Base-by-base conservation (phyloP, 2,888 invertebrate species). In the Callyntrura guangdongensis region DNA sequence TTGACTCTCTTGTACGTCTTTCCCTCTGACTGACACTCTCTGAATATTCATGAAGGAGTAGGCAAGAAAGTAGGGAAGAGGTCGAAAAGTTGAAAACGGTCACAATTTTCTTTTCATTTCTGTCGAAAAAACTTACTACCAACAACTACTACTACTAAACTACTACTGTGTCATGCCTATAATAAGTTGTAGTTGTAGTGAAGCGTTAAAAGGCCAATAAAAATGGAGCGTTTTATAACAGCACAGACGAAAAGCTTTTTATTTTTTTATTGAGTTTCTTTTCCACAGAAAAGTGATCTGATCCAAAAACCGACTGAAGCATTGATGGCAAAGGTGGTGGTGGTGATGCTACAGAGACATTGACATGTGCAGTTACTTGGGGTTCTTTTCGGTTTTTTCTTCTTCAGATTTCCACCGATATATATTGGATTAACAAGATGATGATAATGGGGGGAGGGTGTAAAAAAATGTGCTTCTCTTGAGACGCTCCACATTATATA, bases 1-100 rank as follows among this genome's bases (percentile, higher is more conserved):
- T 3, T 12, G 8, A 4, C 56, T 14, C n/a, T 56, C 56, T 64
- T 45, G n/a, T n/a, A n/a, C 5, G 2, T 56, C 27, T 47, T 45
- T 12, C 49, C 9, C 36, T 56, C 47, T 53, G 49, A 64, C 56
- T 9, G 14, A 69, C 67, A 22, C 45, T 36, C 36, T 0, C 74
- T 90, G 89, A 90, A 90, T 90, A 90, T 90, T 90, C 89, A 90
- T 90, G 89, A 90, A 61, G 49, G 59, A 22, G 59, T 25, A 22
- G 0, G 22, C 4, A 25, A 86, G 14, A n/a, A 14, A 22, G 2
- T 22, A 0, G 49, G 79, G 14, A n/a, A 14, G 49, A 53, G 82
- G 49, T 56, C 49, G 59, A 72, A 86, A 84, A 84, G 86, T 72
- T 45, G 22, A 74, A 36, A 45, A 36, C 74, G 17, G 59, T 59